Evolutionary conservation across 2,113 vertebrate species (phyloP), one percentile per base, ranked within the genome.

Genomic region (Tenebrosternarchus preto): DNA sequence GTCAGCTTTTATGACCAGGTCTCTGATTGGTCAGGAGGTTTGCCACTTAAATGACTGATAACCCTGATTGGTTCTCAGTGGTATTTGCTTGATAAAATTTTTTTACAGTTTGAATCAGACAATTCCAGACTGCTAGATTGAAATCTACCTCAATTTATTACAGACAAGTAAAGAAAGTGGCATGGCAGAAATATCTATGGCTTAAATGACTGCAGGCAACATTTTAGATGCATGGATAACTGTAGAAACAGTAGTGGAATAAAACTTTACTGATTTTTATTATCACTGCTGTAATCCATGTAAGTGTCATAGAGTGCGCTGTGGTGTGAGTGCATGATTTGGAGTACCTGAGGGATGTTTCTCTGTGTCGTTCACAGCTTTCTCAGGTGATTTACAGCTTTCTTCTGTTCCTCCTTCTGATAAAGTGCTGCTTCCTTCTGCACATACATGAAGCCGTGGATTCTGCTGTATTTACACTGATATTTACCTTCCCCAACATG

Each of bases 351-450:
- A 64, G 16, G 16, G 1, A 50, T 12, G 1, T 12, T 15, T 79
- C 9, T 60, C 8, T 76, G 31, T 1, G 20, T 80, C n/a, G 86
- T 74, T 71, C 36, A 68, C 83, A 94, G 95, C 74, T 76, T 50
- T 73, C 72, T 20, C 84, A 85, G 0, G 88, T 86, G 72, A 87
- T 95, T 16, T 87, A 75, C 70, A 92, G 91, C 1, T 11, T 88
- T 33, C 81, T 90, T 1, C 67, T 90, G 15, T 90, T 94, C 87
- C 89, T 95, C 17, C 87, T 94, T 74, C 84, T 83, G 5, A 53
- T 92, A 76, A 94, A 89, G 79, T 86, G 85, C 73, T 0, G 84
- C 39, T 87, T 56, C 33, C 66, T 91, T 19, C 43, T 93, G 8
- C 72, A 86, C 22, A 3, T 83, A 24, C 88, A 77, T 61, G 85